Evolutionary conservation across 2,113 vertebrate genomes (phyloP).

Genomic region (Astur gentilis): DNA sequence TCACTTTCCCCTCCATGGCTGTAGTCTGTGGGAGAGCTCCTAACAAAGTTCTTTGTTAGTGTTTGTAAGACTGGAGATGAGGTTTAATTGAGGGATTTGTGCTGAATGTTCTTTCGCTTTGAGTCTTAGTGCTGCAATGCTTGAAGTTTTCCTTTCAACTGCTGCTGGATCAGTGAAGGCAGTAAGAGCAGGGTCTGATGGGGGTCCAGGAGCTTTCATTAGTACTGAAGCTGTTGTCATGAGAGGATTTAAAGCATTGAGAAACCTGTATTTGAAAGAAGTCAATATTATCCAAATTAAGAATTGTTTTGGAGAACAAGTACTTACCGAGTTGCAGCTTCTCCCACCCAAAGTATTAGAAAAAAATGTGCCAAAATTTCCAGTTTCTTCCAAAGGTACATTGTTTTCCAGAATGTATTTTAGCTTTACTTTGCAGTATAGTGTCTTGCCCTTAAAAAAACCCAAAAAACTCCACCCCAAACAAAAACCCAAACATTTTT

Average conservation of each 20-base stretch:
- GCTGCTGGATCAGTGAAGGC: constrained; percentile 57
- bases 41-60: constrained; percentile 55
- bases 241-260: constrained; percentile 67
- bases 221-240: constrained; percentile 53
- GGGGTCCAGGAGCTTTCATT: constrained; percentile 61
- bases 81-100: constrained; percentile 57
- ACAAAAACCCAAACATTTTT: neutral
- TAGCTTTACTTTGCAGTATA: neutral
- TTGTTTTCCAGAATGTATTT: neutral
- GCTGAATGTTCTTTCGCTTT: constrained; percentile 67
- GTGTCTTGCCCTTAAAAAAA: neutral
- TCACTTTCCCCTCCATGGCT: constrained; percentile 10
- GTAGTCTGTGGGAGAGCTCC: constrained; percentile 14
- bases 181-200: constrained; percentile 42
- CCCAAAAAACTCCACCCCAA: neutral
- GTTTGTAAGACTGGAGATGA: constrained; percentile 51
- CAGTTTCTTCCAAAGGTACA: neutral
- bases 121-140: constrained; percentile 59
- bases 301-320: constrained; percentile 20
- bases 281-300: constrained; percentile 51
- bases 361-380: neutral
- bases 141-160: constrained; percentile 68
- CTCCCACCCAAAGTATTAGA: neutral
- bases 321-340: neutral
- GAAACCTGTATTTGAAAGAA: constrained; percentile 61